phyloP scores from a whole-genome alignment of 1,140 invertebrate genomes.

The Amphibalanus amphitrite region DNA sequence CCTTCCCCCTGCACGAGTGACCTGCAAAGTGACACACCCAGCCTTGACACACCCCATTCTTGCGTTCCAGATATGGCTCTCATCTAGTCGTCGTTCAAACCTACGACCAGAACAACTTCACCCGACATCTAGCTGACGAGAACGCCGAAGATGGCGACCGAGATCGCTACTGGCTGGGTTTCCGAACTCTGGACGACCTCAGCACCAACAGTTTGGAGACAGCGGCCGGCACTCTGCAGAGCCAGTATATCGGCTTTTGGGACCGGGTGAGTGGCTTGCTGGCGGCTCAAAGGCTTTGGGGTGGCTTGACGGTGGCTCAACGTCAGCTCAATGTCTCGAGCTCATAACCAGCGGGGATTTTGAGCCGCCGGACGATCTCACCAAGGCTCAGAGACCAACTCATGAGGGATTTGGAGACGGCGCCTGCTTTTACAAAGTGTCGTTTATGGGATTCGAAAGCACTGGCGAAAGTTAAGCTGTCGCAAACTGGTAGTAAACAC shows the following conservation, averaged over 20 bases:
- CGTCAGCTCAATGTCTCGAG: not conserved
- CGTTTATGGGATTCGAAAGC: too few relatives aligned
- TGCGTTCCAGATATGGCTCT: conserved; percentile 60
- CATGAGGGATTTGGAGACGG: too few relatives aligned
- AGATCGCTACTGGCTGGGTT: conserved; percentile 57
- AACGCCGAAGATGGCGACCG: conserved; percentile 32
- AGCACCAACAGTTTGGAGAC: conserved; percentile 84
- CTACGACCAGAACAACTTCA: conserved; percentile 79
- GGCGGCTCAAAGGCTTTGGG: not conserved
- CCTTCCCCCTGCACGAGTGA: too few relatives aligned
- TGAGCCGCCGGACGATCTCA: too few relatives aligned
- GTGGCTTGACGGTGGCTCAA: not conserved
- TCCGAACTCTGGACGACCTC: conserved; percentile 74
- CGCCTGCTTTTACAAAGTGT: too few relatives aligned
- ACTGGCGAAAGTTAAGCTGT: too few relatives aligned
- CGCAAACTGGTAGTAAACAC: too few relatives aligned
- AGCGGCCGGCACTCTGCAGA: conserved; percentile 71
- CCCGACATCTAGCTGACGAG: conserved; percentile 49
- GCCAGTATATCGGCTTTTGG: conserved; percentile 88
- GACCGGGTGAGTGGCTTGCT: conserved; percentile 30
- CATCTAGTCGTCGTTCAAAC: conserved; percentile 75
- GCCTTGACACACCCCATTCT: too few relatives aligned
- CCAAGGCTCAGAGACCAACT: too few relatives aligned
- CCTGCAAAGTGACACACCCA: too few relatives aligned
- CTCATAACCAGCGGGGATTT: conserved; percentile 22